Evolutionary conservation across 2,113 vertebrate genomes (phyloP).

Genomic region (Picathartes gymnocephalus): DNA sequence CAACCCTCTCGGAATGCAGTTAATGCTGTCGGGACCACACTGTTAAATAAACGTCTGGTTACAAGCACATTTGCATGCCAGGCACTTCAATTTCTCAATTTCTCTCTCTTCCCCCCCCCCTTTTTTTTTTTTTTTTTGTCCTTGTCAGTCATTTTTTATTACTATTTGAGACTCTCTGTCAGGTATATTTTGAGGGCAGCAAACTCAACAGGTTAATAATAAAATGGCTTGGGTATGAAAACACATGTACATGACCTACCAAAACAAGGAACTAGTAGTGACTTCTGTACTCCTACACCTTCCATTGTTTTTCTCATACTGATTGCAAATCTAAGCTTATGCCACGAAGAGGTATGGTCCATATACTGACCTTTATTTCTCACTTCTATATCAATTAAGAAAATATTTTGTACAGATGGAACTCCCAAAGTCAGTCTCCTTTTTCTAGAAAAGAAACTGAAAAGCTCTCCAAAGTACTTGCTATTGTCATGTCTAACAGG

Average conservation of each 20-base stretch:
- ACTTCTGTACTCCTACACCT: neutral
- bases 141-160: neutral
- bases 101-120: neutral
- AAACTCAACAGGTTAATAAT: neutral
- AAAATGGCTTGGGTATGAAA: neutral
- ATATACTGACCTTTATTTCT: neutral
- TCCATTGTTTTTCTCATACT: neutral
- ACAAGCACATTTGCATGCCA: neutral
- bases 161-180: neutral
- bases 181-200: neutral
- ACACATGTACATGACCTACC: neutral
- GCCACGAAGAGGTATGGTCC: neutral
- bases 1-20: neutral
- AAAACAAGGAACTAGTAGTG: neutral
- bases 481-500: neutral
- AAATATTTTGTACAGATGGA: neutral
- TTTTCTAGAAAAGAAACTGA: neutral
- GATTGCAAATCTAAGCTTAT: neutral
- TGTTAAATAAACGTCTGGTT: neutral
- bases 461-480: neutral
- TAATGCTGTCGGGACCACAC: neutral
- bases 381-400: neutral
- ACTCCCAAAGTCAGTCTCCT: neutral
- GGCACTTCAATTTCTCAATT: neutral
- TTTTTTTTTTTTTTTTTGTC: neutral